These are phyloP conservation scores for Cryptosula pallasiana DNA, from an alignment of 2,888 invertebrate genomes.

Conservation along the genomic window DNA sequence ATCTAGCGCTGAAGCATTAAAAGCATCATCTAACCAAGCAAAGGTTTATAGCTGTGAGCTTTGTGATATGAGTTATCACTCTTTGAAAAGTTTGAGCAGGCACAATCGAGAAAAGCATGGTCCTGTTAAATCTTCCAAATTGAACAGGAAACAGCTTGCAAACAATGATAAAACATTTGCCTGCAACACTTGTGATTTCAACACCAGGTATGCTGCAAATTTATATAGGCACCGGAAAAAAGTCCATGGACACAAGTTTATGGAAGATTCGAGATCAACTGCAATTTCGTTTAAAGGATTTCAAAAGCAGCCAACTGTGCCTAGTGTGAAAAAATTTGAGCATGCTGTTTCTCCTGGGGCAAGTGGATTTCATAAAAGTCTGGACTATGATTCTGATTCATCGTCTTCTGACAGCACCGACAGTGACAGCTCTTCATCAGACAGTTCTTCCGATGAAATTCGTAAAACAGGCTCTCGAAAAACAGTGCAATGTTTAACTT, in stretches of 20 bases:
- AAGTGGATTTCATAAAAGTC: not conserved
- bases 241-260: not conserved
- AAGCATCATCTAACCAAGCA: not conserved
- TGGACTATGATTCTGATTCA: not conserved
- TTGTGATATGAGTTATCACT: not conserved
- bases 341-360: not conserved
- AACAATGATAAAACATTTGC: too few species aligned
- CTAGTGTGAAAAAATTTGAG: not conserved
- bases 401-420: not conserved
- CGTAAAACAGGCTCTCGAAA: too few species aligned
- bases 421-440: not conserved
- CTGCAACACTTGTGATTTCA: not conserved
- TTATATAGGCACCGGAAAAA: not conserved
- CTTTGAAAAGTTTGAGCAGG: not conserved
- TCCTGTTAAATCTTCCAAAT: not conserved
- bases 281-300: not conserved
- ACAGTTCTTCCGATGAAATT: not conserved
- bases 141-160: too few species aligned
- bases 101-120: not conserved
- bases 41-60: not conserved
- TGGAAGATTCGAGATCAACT: not conserved
- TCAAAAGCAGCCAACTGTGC: not conserved
- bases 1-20: too few species aligned
- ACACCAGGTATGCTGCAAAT: not conserved
- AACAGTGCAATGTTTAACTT: too few species aligned